phyloP scores from a whole-genome alignment of 1,140 invertebrate species.

The Calosoma granatense region DNA sequence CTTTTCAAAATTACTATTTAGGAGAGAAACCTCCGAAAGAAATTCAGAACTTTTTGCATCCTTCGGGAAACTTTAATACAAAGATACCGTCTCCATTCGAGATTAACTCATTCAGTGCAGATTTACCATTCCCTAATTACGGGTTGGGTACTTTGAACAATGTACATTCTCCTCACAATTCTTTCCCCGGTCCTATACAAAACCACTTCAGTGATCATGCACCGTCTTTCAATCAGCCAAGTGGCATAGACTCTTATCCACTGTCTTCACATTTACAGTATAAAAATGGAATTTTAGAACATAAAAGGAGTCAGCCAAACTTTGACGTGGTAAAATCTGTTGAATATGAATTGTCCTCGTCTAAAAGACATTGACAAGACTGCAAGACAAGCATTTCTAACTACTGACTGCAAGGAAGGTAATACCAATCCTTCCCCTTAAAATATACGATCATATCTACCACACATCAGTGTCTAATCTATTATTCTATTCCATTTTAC shows the following conservation, averaged over 20 bases:
- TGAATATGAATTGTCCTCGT: neutral
- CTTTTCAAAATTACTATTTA: neutral
- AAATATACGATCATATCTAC: too few relatives aligned
- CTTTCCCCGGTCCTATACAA: neutral
- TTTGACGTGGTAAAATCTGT: neutral
- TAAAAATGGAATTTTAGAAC: neutral
- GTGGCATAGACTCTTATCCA: neutral
- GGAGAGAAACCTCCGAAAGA: neutral
- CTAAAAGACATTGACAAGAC: neutral
- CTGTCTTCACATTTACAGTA: neutral
- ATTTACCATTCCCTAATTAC: neutral
- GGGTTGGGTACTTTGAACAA: neutral
- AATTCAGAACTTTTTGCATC: neutral
- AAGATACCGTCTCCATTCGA: neutral
- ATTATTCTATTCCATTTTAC: neutral
- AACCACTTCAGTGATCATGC: too few relatives aligned
- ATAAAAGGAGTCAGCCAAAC: neutral
- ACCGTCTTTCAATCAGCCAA: neutral
- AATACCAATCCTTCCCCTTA: too few relatives aligned
- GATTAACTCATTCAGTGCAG: neutral
- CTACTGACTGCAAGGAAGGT: neutral
- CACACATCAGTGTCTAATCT: too few relatives aligned
- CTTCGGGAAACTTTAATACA: too few relatives aligned
- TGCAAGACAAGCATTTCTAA: neutral
- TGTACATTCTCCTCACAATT: neutral